Conservation (phyloP, 2,888 invertebrate genomes). For the Geotrupes spiniger region DNA sequence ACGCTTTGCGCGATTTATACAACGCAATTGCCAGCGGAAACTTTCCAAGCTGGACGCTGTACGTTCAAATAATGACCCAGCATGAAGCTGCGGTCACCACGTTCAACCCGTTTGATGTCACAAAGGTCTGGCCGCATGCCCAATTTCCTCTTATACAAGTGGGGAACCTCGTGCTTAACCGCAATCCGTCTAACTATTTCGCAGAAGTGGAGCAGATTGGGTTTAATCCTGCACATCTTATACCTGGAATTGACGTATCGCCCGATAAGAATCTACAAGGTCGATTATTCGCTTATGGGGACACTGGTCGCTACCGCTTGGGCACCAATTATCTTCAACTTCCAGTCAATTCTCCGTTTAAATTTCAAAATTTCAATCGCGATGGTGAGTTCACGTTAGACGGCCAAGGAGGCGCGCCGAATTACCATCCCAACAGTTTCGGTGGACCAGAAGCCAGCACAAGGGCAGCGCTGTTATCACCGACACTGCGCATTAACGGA, state of each 20-base stretch:
- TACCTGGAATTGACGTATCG: conserved; percentile 90
- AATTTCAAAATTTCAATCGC: conserved; percentile 77
- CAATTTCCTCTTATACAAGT: conserved; percentile 87
- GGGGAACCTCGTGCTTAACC: conserved; percentile 80
- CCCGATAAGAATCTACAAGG: conserved; percentile 93
- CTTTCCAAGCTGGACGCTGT: conserved; percentile 76
- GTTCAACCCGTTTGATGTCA: conserved; percentile 91
- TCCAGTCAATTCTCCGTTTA: conserved; percentile 91
- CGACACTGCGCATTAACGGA: conserved; percentile 62
- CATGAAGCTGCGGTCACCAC: conserved; percentile 75
- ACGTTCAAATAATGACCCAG: conserved; percentile 84
- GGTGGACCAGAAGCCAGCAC: conserved; percentile 76
- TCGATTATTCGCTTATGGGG: conserved; percentile 82
- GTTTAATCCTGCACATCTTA: conserved; percentile 83
- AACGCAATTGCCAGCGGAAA: conserved; percentile 78
- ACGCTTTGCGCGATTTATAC: conserved; percentile 82
- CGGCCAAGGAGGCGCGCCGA: conserved; percentile 89
- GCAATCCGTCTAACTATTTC: conserved; percentile 90
- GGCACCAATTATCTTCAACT: conserved; percentile 90
- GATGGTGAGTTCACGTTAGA: conserved; percentile 77
- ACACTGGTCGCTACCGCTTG: conserved; percentile 87
- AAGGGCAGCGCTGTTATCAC: conserved; percentile 59
- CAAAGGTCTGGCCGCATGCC: conserved; percentile 88
- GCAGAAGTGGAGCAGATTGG: conserved; percentile 92
- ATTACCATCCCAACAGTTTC: conserved; percentile 97